Evolutionary conservation across 1,140 invertebrate genomes (phyloP).

Genomic region (Conopomorpha cramerella): DNA sequence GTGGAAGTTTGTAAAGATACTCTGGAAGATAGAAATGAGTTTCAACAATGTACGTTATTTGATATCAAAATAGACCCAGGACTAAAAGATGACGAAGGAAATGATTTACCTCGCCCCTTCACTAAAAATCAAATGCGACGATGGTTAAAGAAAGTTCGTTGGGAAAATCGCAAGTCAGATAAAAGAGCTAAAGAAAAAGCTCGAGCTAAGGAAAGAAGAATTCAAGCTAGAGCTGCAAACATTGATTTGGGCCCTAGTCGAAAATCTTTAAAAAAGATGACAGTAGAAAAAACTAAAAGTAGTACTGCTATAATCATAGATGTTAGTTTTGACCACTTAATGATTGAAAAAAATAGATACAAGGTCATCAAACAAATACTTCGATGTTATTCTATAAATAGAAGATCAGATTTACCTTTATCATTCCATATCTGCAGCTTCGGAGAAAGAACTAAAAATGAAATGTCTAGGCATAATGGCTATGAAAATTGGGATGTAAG

Average conservation of each 20-base stretch:
- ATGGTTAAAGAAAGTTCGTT: conserved; percentile 64
- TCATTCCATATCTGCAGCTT: conserved; percentile 89
- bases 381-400: conserved; percentile 91
- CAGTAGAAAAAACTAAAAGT: conserved; percentile 75
- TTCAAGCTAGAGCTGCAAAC: conserved; percentile 68
- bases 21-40: conserved; percentile 11
- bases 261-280: conserved; percentile 80
- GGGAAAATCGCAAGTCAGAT: conserved; percentile 62
- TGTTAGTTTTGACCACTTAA: conserved; percentile 89
- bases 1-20: background rate
- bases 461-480: conserved; percentile 81
- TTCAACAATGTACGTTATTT: conserved; percentile 34
- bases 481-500: conserved; percentile 94
- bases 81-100: conserved; percentile 40
- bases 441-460: conserved; percentile 66
- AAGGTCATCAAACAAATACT: conserved; percentile 94
- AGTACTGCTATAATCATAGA: conserved; percentile 83
- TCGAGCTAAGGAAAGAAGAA: conserved; percentile 67
- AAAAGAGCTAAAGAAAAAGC: conserved; percentile 67
- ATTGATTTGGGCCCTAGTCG: conserved; percentile 73
- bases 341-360: conserved; percentile 87
- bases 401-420: conserved; percentile 79
- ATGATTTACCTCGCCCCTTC: conserved; percentile 46
- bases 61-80: conserved; percentile 43
- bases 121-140: conserved; percentile 65